phyloP scores from a whole-genome alignment of 2,113 vertebrate genomes.

The Sclerurus mexicanus region DNA sequence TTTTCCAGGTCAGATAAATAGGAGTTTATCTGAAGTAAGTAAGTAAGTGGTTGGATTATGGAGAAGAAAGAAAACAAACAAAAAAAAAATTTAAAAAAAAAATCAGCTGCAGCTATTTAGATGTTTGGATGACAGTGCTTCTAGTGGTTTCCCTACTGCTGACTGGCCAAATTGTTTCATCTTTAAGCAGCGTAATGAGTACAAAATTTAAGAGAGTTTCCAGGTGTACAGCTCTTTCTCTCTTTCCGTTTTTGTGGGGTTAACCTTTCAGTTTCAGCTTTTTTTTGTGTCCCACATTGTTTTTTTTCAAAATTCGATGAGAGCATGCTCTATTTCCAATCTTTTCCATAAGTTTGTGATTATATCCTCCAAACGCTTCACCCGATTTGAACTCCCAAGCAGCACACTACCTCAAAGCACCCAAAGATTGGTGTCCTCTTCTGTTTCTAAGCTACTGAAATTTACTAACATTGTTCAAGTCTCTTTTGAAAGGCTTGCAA shows the following conservation, averaged over 20 bases:
- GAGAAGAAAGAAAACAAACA: neutral
- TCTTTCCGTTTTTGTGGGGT: neutral
- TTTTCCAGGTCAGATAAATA: neutral
- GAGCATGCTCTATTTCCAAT: fast-evolving
- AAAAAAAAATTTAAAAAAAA: neutral
- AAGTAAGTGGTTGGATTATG: fast-evolving
- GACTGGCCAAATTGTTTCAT: neutral
- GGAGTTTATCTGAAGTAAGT: neutral
- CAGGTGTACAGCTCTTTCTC: neutral
- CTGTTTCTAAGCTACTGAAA: neutral
- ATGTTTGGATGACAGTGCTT: neutral
- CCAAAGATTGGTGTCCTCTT: neutral
- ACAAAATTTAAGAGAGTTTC: neutral
- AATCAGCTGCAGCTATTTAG: neutral
- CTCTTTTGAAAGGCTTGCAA: neutral
- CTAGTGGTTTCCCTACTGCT: neutral
- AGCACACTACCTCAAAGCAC: fast-evolving
- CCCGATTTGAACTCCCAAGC: neutral
- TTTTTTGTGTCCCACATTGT: neutral
- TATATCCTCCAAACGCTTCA: neutral
- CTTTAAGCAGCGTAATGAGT: neutral
- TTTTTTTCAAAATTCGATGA: neutral
- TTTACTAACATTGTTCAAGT: neutral
- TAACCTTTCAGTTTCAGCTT: neutral
- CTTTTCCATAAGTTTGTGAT: neutral